Conservation (phyloP, 2,888 invertebrate species). For the Ethmia dodecea region DNA sequence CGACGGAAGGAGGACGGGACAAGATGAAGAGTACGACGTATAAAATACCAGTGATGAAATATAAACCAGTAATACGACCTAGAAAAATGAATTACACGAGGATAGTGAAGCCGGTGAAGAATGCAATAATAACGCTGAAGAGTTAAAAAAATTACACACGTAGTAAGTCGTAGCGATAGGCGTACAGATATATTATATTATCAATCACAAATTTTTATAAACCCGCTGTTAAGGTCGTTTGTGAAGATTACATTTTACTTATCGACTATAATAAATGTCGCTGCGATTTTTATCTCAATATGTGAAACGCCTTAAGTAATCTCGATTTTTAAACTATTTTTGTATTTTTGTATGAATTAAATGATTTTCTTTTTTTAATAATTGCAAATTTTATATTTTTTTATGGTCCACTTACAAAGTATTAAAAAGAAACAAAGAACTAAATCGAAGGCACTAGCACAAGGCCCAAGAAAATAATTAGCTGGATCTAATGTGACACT, state of each 20-base stretch:
- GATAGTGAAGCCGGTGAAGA: conserved; percentile 46
- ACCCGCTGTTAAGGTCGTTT: background rate
- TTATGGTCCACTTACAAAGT: too few relatives aligned
- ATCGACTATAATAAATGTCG: background rate
- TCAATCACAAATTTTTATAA: background rate
- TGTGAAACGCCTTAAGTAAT: too few relatives aligned
- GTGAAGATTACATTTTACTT: background rate
- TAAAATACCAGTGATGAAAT: conserved; percentile 41
- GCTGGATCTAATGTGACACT: too few relatives aligned
- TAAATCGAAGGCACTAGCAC: too few relatives aligned
- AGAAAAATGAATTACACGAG: conserved; percentile 47
- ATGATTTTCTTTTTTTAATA: too few relatives aligned
- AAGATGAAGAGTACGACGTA: conserved; percentile 30
- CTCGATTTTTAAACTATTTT: too few relatives aligned
- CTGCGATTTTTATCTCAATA: background rate
- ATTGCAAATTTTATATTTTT: too few relatives aligned
- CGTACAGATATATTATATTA: background rate
- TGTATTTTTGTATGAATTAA: too few relatives aligned
- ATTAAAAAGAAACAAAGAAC: too few relatives aligned
- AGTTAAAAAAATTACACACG: background rate
- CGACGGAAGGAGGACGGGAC: conserved; percentile 27
- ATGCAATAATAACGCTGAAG: conserved; percentile 6
- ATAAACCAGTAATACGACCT: conserved; percentile 45
- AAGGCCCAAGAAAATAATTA: too few relatives aligned
- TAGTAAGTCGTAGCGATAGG: too few relatives aligned